These are phyloP conservation scores for Willowsia nigromaculata DNA, from an alignment of 2,888 invertebrate genomes.

Conservation along the genomic window DNA sequence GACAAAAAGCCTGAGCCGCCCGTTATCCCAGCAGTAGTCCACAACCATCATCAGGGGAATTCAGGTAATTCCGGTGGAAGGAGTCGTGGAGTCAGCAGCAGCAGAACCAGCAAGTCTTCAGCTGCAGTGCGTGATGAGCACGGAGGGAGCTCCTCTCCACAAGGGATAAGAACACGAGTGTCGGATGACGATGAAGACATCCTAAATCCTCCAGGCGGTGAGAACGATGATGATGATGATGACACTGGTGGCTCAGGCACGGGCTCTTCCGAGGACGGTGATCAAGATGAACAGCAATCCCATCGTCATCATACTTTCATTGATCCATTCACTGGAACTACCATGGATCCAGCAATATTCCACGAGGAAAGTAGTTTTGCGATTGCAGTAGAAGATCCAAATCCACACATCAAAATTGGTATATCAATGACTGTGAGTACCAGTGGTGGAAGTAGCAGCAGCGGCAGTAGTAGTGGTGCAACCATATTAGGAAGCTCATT, in stretches of 20 bases:
- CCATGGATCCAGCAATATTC: slow-evolving; percentile 50
- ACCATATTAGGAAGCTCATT: neutral
- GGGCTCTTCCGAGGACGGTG: slow-evolving; percentile 29
- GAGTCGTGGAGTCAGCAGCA: neutral
- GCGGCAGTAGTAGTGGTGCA: slow-evolving; percentile 9
- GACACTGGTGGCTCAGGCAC: slow-evolving; percentile 61
- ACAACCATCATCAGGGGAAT: slow-evolving; percentile 23
- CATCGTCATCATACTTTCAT: slow-evolving; percentile 37
- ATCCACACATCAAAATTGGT: slow-evolving; percentile 65
- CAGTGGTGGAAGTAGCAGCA: slow-evolving; percentile 13
- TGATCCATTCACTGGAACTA: slow-evolving; percentile 55
- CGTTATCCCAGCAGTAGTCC: slow-evolving; percentile 54
- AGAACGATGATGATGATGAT: slow-evolving; percentile 49
- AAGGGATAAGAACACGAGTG: slow-evolving; percentile 48
- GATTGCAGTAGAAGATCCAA: slow-evolving; percentile 58
- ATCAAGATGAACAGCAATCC: neutral
- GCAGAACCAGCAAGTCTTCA: slow-evolving; percentile 17
- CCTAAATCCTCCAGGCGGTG: slow-evolving; percentile 39
- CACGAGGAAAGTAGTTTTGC: slow-evolving; percentile 27
- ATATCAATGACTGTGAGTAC: slow-evolving; percentile 61
- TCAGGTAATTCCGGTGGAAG: slow-evolving; percentile 30
- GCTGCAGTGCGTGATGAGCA: slow-evolving; percentile 39
- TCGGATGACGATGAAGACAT: slow-evolving; percentile 76
- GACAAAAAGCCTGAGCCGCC: slow-evolving; percentile 67
- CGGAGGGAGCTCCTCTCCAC: slow-evolving; percentile 41